A percentile compares a stretch with the other conserved stretches of the same genome.
These are phyloP conservation scores for Rhopalosiphum padi DNA, from an alignment of 1,140 invertebrate genomes.

Conservation along the genomic window DNA sequence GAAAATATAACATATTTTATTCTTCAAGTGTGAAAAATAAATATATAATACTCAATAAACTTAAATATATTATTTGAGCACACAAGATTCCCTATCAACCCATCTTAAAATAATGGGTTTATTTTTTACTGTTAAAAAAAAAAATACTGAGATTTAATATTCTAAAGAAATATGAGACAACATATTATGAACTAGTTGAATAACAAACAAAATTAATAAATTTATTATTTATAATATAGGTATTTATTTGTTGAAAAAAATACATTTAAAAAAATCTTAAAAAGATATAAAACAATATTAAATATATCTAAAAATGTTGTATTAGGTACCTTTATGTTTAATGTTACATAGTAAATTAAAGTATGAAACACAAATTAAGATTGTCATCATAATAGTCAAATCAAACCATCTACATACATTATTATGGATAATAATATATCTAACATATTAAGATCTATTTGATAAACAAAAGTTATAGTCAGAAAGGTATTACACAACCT, in stretches of 20 bases:
- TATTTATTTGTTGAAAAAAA: neutral
- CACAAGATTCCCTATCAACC: neutral
- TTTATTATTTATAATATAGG: neutral
- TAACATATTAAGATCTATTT: neutral
- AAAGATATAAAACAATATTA: neutral
- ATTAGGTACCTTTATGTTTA: neutral
- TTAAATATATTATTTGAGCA: no score
- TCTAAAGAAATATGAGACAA: neutral
- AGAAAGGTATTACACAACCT: neutral
- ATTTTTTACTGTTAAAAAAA: neutral
- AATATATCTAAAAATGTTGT: neutral
- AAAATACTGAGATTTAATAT: neutral
- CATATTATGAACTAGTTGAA: neutral
- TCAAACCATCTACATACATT: no score
- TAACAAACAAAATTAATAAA: neutral
- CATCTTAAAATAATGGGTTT: neutral
- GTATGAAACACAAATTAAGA: neutral
- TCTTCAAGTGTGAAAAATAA: no score
- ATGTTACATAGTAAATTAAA: neutral
- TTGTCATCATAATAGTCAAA: no score
- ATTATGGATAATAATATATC: neutral
- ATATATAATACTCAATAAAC: no score
- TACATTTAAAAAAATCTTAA: neutral
- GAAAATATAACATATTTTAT: no score
- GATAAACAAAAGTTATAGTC: neutral